phyloP scores from a whole-genome alignment of 2,888 invertebrate genomes.

The Sarcophaga caerulescens region DNA sequence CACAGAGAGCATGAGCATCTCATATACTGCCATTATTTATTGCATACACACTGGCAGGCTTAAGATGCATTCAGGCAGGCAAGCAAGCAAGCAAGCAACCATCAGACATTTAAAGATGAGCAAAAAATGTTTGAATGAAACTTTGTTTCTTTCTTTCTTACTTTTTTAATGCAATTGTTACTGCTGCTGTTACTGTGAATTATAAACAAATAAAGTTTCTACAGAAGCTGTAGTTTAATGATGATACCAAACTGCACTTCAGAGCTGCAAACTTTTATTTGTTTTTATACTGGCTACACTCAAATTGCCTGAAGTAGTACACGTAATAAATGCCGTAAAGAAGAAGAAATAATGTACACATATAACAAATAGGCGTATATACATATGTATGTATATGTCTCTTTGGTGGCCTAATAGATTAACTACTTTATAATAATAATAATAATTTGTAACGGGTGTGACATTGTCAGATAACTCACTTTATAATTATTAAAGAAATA shows the following conservation, averaged over 20 bases:
- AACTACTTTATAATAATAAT: too few species aligned
- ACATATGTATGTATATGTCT: background rate
- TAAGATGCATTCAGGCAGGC: background rate
- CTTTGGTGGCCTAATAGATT: too few species aligned
- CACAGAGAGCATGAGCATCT: background rate
- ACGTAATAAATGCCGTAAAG: background rate
- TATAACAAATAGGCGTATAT: background rate
- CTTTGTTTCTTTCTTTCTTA: background rate
- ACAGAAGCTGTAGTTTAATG: slow-evolving; percentile 36
- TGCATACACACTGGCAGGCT: slow-evolving; percentile 10
- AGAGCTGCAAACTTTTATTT: background rate
- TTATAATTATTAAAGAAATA: too few species aligned
- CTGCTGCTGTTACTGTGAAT: background rate
- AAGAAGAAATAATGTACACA: background rate
- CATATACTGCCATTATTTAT: slow-evolving; percentile 1
- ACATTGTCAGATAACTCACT: too few species aligned
- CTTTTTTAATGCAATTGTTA: slow-evolving; percentile 8
- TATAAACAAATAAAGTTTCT: slow-evolving; percentile 13
- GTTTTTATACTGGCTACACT: background rate
- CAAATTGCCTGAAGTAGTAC: slow-evolving; percentile 11
- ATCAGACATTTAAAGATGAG: slow-evolving; percentile 8
- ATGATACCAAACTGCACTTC: background rate
- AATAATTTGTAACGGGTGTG: too few species aligned
- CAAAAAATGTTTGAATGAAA: background rate
- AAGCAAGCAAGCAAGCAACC: slow-evolving; percentile 8